A percentile compares a stretch with the other conserved stretches of the same genome.
These are phyloP conservation scores for Nycteola revayana DNA, from an alignment of 2,888 invertebrate genomes.

Conservation along the genomic window DNA sequence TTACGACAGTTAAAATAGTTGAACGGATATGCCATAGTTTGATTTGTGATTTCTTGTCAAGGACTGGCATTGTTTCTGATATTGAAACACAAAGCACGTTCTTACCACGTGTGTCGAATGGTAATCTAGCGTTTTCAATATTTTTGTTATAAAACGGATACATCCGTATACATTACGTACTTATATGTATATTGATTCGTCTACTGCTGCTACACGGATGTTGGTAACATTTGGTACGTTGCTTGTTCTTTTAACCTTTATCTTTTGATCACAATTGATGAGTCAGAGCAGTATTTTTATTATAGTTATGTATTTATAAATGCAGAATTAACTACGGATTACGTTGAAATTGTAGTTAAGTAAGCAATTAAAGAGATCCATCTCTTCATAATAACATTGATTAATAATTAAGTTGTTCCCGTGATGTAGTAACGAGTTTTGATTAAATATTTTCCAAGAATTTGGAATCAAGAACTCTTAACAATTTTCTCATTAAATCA, in stretches of 20 bases:
- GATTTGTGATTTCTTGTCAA: slow-evolving; percentile 72
- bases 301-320: no score
- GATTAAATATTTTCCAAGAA: slow-evolving; percentile 20
- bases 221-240: slow-evolving; percentile 1
- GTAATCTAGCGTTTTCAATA: slow-evolving; percentile 60
- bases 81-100: slow-evolving; percentile 66
- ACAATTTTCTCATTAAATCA: slow-evolving; percentile 21
- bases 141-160: slow-evolving; percentile 58
- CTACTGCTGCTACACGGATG: slow-evolving; percentile 2
- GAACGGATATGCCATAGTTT: slow-evolving; percentile 50
- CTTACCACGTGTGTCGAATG: slow-evolving; percentile 62
- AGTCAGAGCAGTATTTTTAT: no score
- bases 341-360: no score
- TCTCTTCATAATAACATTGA: no score
- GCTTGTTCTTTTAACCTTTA: no score
- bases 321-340: no score
- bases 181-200: slow-evolving; percentile 20
- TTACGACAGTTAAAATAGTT: slow-evolving; percentile 52
- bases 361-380: no score
- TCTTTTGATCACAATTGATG: no score
- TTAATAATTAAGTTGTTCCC: no score
- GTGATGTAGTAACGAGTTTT: no score
- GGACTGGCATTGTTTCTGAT: slow-evolving; percentile 67
- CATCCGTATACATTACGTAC: slow-evolving; percentile 42
- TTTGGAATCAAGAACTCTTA: slow-evolving; percentile 9